Evolutionary conservation across 2,113 vertebrate genomes (phyloP).

Genomic region (Bambusicola thoracicus): DNA sequence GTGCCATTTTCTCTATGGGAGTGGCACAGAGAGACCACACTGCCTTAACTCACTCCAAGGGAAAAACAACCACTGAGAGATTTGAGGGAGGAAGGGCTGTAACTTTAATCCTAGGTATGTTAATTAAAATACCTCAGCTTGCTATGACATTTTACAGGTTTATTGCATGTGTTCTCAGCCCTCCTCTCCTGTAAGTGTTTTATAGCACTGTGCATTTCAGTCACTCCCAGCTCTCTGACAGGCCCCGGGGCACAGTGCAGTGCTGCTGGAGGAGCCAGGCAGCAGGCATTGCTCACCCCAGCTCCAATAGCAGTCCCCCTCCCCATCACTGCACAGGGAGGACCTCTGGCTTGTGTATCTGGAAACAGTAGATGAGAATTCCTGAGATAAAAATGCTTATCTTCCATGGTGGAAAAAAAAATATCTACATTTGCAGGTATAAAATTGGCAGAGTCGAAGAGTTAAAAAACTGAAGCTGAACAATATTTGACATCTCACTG

Average conservation of each 20-base stretch:
- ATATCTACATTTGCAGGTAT: not conserved
- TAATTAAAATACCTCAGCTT: not conserved
- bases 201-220: not conserved
- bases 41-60: not conserved
- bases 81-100: not conserved
- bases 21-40: not conserved
- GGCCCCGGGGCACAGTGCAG: not conserved
- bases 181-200: not conserved
- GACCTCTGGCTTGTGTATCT: not conserved
- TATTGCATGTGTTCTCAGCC: not conserved
- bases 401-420: not conserved
- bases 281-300: not conserved
- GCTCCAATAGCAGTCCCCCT: too few relatives aligned
- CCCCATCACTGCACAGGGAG: too few relatives aligned
- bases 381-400: slow-evolving; percentile 3
- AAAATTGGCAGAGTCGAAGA: not conserved
- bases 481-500: not conserved
- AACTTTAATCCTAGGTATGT: not conserved
- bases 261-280: too few relatives aligned
- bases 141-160: not conserved
- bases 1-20: not conserved
- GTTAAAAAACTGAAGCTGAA: not conserved
- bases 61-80: not conserved
- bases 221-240: not conserved
- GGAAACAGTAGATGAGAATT: slow-evolving; percentile 11